Percentiles rank a stretch among this genome's conserved stretches.
These are phyloP conservation scores for Indicator maculatus DNA, from an alignment of 2,113 vertebrate species.

Conservation along the genomic window DNA sequence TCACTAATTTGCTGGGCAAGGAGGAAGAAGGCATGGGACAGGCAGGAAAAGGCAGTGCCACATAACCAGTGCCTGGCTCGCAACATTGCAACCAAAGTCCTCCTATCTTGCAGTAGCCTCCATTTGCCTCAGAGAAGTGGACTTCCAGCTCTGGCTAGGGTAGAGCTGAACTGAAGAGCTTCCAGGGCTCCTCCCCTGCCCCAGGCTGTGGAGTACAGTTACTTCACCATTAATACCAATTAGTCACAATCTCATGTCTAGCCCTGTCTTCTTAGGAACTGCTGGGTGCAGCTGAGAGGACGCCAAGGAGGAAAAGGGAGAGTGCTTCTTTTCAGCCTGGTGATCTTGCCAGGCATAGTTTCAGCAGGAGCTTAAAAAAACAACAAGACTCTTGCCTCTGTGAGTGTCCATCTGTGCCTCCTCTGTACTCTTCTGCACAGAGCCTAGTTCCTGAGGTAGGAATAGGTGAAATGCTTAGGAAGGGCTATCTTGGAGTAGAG, in stretches of 20 bases:
- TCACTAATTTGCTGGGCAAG: not conserved
- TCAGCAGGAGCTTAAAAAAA: not conserved
- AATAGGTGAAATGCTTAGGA: not conserved
- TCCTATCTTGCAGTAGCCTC: not conserved
- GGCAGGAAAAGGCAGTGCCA: not conserved
- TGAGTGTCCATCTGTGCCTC: accelerated
- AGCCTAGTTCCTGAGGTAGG: not conserved
- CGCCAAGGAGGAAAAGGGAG: not conserved
- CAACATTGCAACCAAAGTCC: no score
- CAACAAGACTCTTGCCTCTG: not conserved
- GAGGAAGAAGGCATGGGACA: not conserved
- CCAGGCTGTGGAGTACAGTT: not conserved
- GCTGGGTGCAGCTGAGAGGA: not conserved
- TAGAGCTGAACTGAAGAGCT: not conserved
- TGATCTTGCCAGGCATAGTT: not conserved
- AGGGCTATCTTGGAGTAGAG: not conserved
- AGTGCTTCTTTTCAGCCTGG: not conserved
- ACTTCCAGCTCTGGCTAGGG: not conserved
- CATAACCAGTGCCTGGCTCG: not conserved
- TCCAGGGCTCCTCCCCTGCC: not conserved
- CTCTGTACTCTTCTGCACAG: not conserved
- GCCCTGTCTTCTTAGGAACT: not conserved
- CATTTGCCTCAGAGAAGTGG: not conserved
- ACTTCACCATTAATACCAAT: not conserved
- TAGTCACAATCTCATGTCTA: not conserved